Conservation (phyloP, 2,888 invertebrate genomes). For the Myathropa florea region DNA sequence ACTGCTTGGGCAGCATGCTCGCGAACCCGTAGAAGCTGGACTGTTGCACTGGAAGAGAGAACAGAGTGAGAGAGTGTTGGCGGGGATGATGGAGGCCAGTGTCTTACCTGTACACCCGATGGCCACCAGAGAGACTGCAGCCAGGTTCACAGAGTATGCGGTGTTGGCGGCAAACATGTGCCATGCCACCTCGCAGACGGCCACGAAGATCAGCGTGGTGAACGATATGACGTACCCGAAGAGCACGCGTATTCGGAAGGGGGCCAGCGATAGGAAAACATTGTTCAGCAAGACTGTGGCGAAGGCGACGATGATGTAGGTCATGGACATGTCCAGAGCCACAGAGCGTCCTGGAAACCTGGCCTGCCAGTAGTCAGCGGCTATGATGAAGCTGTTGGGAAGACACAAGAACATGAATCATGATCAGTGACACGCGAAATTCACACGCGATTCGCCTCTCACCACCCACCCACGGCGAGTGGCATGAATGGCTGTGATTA, state of each 20-base stretch:
- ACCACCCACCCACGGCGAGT: too few relatives aligned
- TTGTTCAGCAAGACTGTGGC: constrained; percentile 93
- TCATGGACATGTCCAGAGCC: constrained; percentile 95
- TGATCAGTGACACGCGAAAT: background rate
- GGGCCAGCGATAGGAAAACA: constrained; percentile 89
- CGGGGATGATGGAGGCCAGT: background rate
- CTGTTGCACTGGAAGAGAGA: constrained; percentile 87
- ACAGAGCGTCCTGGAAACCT: constrained; percentile 92
- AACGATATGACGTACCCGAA: constrained; percentile 93
- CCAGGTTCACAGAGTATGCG: constrained; percentile 91
- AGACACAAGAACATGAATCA: background rate
- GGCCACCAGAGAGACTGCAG: constrained; percentile 92
- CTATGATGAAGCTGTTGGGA: constrained; percentile 90
- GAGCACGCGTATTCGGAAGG: constrained; percentile 91
- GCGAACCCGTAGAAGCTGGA: constrained; percentile 97
- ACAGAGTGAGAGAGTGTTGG: background rate
- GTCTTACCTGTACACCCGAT: constrained; percentile 87
- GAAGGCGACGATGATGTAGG: constrained; percentile 94
- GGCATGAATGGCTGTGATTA: background rate
- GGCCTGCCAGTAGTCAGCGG: constrained; percentile 94
- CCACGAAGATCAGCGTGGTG: constrained; percentile 90
- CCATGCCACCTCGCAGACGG: constrained; percentile 93
- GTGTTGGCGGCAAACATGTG: constrained; percentile 89
- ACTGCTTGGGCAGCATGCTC: constrained; percentile 92
- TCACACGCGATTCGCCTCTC: too few relatives aligned